Evolutionary conservation across 2,113 vertebrate genomes (phyloP).

Genomic region (Lontra canadensis): DNA sequence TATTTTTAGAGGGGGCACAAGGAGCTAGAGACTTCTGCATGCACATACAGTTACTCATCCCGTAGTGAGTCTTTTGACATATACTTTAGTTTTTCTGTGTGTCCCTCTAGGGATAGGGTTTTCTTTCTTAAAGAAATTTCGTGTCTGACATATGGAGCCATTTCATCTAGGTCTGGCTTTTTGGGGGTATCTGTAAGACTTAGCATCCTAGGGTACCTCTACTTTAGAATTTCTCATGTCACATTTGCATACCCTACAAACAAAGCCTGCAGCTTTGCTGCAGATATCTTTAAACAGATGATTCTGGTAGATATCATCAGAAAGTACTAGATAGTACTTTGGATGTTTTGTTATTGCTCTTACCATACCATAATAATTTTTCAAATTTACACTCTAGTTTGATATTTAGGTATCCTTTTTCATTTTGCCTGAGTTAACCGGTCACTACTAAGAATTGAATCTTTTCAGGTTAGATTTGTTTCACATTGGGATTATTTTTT

Average conservation of each 20-base stretch:
- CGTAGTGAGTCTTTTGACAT: background rate
- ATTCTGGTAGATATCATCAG: background rate
- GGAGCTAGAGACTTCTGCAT: background rate
- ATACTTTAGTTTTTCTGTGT: background rate
- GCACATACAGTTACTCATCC: background rate
- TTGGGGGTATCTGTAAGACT: background rate
- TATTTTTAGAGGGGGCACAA: background rate
- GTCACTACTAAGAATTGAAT: background rate
- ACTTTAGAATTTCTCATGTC: background rate
- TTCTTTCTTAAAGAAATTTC: background rate
- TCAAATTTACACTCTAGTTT: background rate
- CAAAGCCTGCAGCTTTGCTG: background rate
- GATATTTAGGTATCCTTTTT: background rate
- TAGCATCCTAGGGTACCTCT: background rate
- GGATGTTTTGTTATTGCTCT: background rate
- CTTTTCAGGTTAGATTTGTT: background rate
- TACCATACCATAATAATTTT: background rate
- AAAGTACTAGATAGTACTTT: background rate
- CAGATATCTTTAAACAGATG: background rate
- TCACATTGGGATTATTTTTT: background rate
- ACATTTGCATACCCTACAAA: background rate
- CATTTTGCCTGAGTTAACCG: background rate
- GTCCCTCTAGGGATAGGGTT: background rate
- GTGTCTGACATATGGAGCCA: background rate
- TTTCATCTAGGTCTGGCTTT: background rate